Conservation (phyloP, 1,140 invertebrate genomes). For the Papilio machaon region DNA sequence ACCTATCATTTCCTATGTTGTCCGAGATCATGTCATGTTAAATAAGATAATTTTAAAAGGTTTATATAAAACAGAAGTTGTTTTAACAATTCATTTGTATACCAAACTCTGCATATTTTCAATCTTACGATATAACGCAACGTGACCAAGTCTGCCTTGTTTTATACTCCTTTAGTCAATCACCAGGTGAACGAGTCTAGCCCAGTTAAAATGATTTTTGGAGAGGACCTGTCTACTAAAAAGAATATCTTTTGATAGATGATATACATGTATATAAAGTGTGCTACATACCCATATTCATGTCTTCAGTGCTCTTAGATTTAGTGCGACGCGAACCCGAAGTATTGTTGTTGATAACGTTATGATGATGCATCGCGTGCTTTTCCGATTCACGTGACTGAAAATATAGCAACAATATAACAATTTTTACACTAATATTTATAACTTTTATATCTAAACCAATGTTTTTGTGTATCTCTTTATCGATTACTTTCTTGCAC, state of each 20-base stretch:
- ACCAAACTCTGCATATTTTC: too few species aligned
- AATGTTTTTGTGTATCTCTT: background rate
- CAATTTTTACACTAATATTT: background rate
- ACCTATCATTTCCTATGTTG: too few species aligned
- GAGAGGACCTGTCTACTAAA: background rate
- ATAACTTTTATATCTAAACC: background rate
- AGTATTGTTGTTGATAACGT: constrained; percentile 88
- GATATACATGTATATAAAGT: background rate
- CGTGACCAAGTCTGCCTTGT: too few species aligned
- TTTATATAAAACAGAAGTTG: too few species aligned
- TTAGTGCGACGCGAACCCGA: constrained; percentile 85
- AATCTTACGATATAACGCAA: too few species aligned
- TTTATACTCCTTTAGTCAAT: too few species aligned
- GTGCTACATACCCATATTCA: constrained; percentile 84
- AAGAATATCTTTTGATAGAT: background rate
- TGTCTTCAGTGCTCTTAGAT: constrained; percentile 95
- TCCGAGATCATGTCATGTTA: too few species aligned
- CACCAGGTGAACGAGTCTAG: too few species aligned
- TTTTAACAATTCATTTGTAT: too few species aligned
- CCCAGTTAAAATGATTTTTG: too few species aligned
- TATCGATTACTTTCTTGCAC: background rate
- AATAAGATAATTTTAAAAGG: too few species aligned
- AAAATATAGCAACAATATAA: constrained; percentile 44
- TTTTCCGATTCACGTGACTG: constrained; percentile 84
- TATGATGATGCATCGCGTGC: constrained; percentile 83